A percentile compares a stretch with the other conserved stretches of the same genome.
phyloP scores from a whole-genome alignment of 2,797 vertebrate genomes.

The Coccyzus lansbergi region DNA sequence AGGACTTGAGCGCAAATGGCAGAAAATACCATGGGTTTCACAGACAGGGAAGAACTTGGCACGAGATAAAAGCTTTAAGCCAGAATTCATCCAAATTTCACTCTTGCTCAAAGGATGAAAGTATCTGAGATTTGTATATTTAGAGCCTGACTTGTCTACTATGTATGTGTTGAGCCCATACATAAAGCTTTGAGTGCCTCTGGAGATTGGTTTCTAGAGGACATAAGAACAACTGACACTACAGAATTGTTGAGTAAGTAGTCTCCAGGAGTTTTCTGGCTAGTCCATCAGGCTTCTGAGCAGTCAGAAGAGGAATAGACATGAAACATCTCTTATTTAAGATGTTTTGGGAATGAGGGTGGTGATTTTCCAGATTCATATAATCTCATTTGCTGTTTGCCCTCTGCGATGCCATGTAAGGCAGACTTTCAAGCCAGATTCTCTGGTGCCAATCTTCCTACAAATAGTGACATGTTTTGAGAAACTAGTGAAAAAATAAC shows the following conservation, averaged over 20 bases:
- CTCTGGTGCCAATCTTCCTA: neutral
- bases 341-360: neutral
- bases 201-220: neutral
- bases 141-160: neutral
- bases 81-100: constrained; percentile 14
- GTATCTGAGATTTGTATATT: neutral
- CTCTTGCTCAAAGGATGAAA: constrained; percentile 21
- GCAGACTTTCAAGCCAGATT: neutral
- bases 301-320: neutral
- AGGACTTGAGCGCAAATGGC: neutral
- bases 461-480: neutral
- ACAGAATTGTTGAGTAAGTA: neutral
- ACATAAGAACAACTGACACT: neutral
- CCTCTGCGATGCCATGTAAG: neutral
- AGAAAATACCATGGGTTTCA: neutral
- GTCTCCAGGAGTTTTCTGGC: neutral
- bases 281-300: neutral
- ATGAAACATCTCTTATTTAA: neutral
- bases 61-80: constrained; percentile 26
- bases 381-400: constrained; percentile 11
- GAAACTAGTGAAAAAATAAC: neutral
- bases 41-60: constrained; percentile 5
- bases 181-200: neutral
- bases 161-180: neutral
- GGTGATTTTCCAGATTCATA: neutral